Conservation (phyloP, 2,113 vertebrate species). For the Sylvia atricapilla region DNA sequence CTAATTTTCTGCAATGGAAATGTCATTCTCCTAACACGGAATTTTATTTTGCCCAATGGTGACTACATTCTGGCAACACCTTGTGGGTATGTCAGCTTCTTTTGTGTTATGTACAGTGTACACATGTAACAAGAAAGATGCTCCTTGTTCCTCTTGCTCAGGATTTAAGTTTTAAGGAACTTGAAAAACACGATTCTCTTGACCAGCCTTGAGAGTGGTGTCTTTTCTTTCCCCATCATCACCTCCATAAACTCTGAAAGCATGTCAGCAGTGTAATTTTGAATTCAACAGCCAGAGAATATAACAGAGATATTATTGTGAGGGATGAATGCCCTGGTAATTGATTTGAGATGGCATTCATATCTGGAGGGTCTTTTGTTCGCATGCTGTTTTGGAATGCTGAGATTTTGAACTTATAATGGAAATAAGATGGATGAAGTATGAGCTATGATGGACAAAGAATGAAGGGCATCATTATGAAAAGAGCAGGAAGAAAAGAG, state of each 20-base stretch:
- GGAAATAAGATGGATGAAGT: constrained; percentile 30
- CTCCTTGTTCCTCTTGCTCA: neutral
- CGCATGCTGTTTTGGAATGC: constrained; percentile 35
- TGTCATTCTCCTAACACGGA: neutral
- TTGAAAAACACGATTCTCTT: neutral
- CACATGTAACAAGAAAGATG: neutral
- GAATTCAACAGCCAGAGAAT: constrained; percentile 10
- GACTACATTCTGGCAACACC: neutral
- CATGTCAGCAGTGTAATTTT: neutral
- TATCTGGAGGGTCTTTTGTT: constrained; percentile 52
- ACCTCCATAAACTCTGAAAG: neutral
- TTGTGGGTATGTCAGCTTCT: neutral
- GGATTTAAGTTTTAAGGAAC: neutral
- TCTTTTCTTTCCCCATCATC: neutral
- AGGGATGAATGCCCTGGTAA: constrained; percentile 38
- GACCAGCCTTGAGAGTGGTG: neutral
- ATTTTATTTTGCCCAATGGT: constrained; percentile 17
- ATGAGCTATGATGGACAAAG: constrained; percentile 13
- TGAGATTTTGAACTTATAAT: constrained; percentile 30
- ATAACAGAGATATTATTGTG: constrained; percentile 44
- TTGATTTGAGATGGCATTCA: constrained; percentile 44
- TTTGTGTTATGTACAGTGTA: neutral
- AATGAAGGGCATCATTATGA: constrained; percentile 35
- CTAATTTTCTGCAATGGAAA: constrained; percentile 2
- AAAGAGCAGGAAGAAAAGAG: constrained; percentile 35